Evolutionary conservation across 2,113 vertebrate species (phyloP).

Genomic region (Climacteris rufus): DNA sequence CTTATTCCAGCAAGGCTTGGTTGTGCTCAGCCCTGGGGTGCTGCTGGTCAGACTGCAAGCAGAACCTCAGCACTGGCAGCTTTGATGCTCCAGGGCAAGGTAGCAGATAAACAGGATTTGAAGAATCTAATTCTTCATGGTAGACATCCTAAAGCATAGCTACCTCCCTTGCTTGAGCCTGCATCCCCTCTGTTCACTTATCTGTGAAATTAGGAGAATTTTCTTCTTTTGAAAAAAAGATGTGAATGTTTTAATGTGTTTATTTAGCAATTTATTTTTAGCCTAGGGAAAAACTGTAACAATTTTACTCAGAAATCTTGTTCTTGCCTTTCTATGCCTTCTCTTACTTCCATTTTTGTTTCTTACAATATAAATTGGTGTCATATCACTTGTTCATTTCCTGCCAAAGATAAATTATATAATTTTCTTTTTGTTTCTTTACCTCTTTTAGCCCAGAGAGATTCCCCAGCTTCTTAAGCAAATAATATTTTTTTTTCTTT

Average conservation of each 20-base stretch:
- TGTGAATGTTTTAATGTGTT: background rate
- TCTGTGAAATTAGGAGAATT: background rate
- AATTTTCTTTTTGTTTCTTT: background rate
- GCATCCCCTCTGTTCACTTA: background rate
- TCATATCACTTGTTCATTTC: conserved; percentile 15
- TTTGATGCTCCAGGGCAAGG: background rate
- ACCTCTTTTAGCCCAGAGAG: background rate
- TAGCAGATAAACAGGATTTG: background rate
- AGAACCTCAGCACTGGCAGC: background rate
- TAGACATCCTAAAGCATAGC: background rate
- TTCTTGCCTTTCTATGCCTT: background rate
- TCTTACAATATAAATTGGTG: background rate
- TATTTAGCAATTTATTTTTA: conserved; percentile 14
- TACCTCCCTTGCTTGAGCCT: background rate
- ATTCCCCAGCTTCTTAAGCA: background rate
- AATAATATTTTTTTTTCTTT: background rate
- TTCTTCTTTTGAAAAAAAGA: background rate
- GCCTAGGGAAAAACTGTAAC: background rate
- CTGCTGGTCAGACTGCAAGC: background rate
- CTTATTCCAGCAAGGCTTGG: background rate
- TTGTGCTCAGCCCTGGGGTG: background rate
- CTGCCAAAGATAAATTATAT: background rate
- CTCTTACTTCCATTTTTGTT: background rate
- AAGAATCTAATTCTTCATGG: background rate
- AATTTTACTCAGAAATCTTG: background rate